These are phyloP conservation scores for Athene cunicularia DNA, from an alignment of 2,113 vertebrate genomes.

Conservation along the genomic window DNA sequence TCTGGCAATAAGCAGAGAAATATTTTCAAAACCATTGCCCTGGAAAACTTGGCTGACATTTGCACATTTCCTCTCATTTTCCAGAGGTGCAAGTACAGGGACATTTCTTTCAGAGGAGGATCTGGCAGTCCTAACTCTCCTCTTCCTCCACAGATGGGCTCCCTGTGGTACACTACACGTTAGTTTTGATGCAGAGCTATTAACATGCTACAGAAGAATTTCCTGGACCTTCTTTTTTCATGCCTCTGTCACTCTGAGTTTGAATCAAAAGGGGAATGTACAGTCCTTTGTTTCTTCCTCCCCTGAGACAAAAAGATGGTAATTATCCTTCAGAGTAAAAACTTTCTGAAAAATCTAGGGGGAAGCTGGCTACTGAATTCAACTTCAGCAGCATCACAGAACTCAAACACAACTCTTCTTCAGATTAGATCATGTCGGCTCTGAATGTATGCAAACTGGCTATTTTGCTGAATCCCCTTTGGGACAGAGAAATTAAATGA, in stretches of 20 bases:
- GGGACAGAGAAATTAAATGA: neutral
- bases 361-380: neutral
- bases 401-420: neutral
- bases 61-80: neutral
- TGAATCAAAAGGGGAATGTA: neutral
- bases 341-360: constrained; percentile 3
- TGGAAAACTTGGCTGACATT: neutral
- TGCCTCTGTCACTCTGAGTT: neutral
- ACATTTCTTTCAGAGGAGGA: neutral
- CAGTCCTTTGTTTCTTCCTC: constrained; percentile 16
- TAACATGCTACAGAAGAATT: neutral
- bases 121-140: neutral
- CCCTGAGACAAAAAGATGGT: neutral
- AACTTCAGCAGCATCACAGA: neutral
- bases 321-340: constrained; percentile 30
- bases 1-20: neutral
- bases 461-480: neutral
- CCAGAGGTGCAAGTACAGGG: neutral
- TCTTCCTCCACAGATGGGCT: neutral
- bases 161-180: neutral
- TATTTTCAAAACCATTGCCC: neutral
- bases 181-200: neutral
- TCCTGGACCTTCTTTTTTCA: neutral
- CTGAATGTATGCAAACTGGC: neutral
- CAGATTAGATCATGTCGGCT: neutral